Evolutionary conservation across 2,113 vertebrate genomes (phyloP), one percentile per base, ranked within the genome.

Genomic region (Platichthys stellatus): DNA sequence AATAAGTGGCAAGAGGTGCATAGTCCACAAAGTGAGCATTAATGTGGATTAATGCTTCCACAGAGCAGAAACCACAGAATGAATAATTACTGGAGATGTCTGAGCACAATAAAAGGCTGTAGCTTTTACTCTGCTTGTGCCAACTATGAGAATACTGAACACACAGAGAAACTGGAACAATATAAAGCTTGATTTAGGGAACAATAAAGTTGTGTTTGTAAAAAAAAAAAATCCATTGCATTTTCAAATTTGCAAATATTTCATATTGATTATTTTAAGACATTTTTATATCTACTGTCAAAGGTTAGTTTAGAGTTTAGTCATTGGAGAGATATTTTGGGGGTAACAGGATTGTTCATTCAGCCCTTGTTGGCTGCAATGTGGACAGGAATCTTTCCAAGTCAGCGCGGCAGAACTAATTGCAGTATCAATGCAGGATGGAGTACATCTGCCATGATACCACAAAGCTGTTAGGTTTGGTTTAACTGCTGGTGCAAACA

Each of bases 381-480:
- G 51, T 8, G 0, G 20, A 54, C 20, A 21, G 51, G n/a, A 54
- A 20, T 54, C 20, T 54, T 20, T 21, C 51, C 20, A 54, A 54
- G 51, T 9, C 51, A 54, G 51, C 8, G 20, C 51, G 4, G 20
- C 51, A 8, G 51, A 54, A 54, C 51, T 54, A 54, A 54, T 75
- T 80, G 68, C 64, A 67, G 35, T 63, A 24, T 4, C 12, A 49
- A 82, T 71, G 62, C 68, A 80, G 51, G 20, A 64, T 59, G 60
- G 26, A 78, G 12, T 65, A 14, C n/a, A 62, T 64, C 4, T 24
- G 13, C 35, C 49, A 73, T 56, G 35, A 54, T 68, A 20, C 31
- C 51, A 51, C 40, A n/a, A 5, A 47, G 68, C 56, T 64, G 53
- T 54, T 54, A 7, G 18, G 51, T n/a, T 21, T 20, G 51, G 51